Evolutionary conservation across 2,888 invertebrate species (phyloP), one percentile per base, ranked within the genome.

Genomic region (Amorpha juglandis): DNA sequence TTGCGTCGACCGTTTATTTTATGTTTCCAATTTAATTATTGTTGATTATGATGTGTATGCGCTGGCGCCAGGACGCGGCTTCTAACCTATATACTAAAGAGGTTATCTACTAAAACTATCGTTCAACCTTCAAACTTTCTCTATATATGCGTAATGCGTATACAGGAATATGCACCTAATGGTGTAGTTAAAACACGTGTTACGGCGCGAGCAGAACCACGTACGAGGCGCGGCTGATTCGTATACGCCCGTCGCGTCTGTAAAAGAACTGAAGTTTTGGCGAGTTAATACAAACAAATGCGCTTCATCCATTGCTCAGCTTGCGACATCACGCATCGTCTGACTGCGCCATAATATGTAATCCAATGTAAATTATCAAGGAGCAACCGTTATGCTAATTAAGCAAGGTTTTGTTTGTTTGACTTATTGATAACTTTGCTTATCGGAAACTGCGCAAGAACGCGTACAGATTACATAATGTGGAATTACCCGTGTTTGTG

Each of bases 371-470:
- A 33, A 12, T 58, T 42, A 42, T 65, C 48, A 55, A 64, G 19
- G 33, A 48, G 35, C 38, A 51, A 19, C 35, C 48, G 35, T 12
- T 65, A 48, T 47, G 55, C 48, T 58, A 55, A 65, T 65, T 58
- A 65, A 58, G 14, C 64, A 58, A 65, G 58, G 64, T 65, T 64
- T 47, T 65, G 64, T 65, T 48, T 35, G 64, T 64, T 65, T 65
- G 48, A 65, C 55, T 58, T 58, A 48, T 65, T 58, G 64, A 65
- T 65, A 65, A 65, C 58, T 38, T 48, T 33, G 53, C 33, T 47
- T 65, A 65, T 65, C 64, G 58, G 58, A 65, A 65, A 48, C 55
- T 19, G 48, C 55, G 58, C 64, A 55, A 38, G 58, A 42, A 50
- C 50, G 58, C 19, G 6, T 21, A 38, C 35, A 19, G 58, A 42